These are phyloP conservation scores for Mantis religiosa DNA, from an alignment of 2,888 invertebrate genomes.

Conservation along the genomic window DNA sequence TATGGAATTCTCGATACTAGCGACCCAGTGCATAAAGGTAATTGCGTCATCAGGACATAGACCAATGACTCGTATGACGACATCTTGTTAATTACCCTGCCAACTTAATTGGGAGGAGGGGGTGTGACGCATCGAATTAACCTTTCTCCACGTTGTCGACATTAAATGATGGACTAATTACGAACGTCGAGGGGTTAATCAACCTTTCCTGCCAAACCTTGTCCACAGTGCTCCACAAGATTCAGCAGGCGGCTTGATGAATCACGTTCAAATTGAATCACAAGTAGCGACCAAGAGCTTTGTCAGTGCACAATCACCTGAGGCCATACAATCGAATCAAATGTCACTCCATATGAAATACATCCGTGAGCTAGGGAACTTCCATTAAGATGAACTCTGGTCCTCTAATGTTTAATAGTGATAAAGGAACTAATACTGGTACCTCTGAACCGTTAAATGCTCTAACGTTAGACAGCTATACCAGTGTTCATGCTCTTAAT, in stretches of 20 bases:
- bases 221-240: not conserved
- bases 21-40: not conserved
- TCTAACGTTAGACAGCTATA: too few relatives aligned
- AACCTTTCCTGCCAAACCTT: not conserved
- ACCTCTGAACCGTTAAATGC: too few relatives aligned
- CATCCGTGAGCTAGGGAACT: too few relatives aligned
- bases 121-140: slow-evolving; percentile 11
- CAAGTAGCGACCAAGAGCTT: not conserved
- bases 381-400: too few relatives aligned
- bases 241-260: not conserved
- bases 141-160: slow-evolving; percentile 13
- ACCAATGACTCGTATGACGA: slow-evolving; percentile 14
- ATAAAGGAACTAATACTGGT: too few relatives aligned
- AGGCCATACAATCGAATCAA: not conserved
- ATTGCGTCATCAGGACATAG: slow-evolving; percentile 8
- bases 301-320: not conserved
- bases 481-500: too few relatives aligned
- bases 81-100: slow-evolving; percentile 13
- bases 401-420: too few relatives aligned
- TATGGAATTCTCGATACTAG: not conserved
- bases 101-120: slow-evolving; percentile 14
- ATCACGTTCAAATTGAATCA: not conserved
- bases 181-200: not conserved
- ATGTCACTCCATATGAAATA: not conserved
- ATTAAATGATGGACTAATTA: slow-evolving; percentile 12